Percentiles rank a stretch among this genome's conserved stretches.
phyloP scores from a whole-genome alignment of 2,113 vertebrate genomes.

The Origma solitaria region DNA sequence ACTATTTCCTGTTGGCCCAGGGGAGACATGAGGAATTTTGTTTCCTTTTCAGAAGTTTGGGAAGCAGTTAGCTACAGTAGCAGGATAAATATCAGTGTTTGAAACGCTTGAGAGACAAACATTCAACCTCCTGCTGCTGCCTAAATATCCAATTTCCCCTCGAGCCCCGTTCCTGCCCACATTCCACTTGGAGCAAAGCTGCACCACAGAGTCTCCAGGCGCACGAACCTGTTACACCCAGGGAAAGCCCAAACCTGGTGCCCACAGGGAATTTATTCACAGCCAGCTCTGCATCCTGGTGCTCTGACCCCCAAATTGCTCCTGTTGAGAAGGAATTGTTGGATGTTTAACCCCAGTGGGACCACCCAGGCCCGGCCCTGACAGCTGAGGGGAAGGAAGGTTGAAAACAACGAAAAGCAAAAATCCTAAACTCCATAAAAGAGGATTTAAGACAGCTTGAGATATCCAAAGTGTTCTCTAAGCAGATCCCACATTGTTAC shows the following conservation, averaged over 20 bases:
- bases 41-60: background rate
- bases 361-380: background rate
- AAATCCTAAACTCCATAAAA: fast-evolving
- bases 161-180: background rate
- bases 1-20: slow-evolving; percentile 32
- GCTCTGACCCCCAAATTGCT: background rate
- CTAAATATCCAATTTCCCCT: background rate
- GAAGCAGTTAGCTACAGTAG: background rate
- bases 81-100: background rate
- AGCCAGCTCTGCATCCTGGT: fast-evolving
- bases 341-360: background rate
- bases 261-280: background rate
- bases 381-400: background rate
- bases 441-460: background rate
- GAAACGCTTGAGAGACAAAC: background rate
- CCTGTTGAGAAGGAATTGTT: fast-evolving
- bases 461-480: background rate
- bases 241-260: background rate
- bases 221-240: background rate
- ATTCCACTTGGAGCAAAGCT: background rate
- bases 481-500: background rate
- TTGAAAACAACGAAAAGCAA: background rate
- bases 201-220: background rate
- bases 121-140: background rate
- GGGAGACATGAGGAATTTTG: background rate